Evolutionary conservation across 2,797 vertebrate genomes (phyloP), one percentile per base, ranked within the genome.

Genomic region (Staurois parvus): DNA sequence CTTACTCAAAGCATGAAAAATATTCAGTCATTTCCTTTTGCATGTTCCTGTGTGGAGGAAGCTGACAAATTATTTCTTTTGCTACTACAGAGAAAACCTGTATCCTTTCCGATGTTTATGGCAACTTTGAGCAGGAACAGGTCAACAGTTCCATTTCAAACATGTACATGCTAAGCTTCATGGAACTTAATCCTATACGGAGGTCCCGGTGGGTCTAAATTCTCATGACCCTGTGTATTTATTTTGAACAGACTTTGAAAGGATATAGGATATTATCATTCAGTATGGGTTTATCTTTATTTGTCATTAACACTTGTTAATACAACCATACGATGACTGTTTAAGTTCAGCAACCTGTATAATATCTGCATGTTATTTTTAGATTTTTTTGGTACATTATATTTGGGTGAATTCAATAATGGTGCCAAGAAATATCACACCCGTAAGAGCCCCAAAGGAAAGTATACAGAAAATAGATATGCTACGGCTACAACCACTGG

Each of bases 31-130:
- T 78, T 86, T 86, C 85, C 85, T 82, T 48, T 34, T 52, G 45
- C 79, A 82, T 72, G 74, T 86, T 69, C 85, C 74, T 48, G 66
- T 52, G 74, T 48, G 79, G 73, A 86, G 85, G 85, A 86, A 86
- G 74, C 79, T 86, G 85, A 77, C 74, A 82, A 78, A 77, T 70
- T 73, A 40, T 72, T 76, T 86, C 37, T 81, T 77, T 76, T 32
- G 13, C 17, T 81, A 81, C 73, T 76, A 70, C 73, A 81, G 48
- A 77, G 73, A 85, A 77, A 86, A 86, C 74, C 79, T 86, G 85
- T 76, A 86, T 86, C 85, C 85, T 86, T 67, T 77, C 68, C 40
- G 48, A 77, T 82, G 85, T 86, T 85, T 79, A 85, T 73, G 72
- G 76, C 34, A 85, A 85, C 69, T 79, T 17, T 72, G 68, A 64